These are phyloP conservation scores for Cataglyphis albicans DNA, from an alignment of 2,888 invertebrate species.

Conservation along the genomic window DNA sequence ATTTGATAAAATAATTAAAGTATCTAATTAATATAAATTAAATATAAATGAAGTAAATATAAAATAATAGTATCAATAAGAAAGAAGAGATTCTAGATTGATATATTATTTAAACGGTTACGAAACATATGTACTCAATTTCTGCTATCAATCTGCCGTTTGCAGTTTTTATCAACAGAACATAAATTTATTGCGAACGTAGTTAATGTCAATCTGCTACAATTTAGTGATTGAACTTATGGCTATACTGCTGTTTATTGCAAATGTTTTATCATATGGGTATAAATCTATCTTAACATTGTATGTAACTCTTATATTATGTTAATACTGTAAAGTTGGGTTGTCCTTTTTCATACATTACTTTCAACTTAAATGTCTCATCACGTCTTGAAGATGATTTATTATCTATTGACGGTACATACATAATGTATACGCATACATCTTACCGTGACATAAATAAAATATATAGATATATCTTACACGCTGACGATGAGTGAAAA, in stretches of 20 bases:
- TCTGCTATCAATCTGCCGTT: neutral
- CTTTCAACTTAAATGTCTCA: neutral
- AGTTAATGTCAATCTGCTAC: conserved; percentile 2
- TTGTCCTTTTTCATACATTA: neutral
- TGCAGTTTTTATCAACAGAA: neutral
- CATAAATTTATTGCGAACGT: neutral
- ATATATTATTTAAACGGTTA: neutral
- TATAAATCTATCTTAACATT: neutral
- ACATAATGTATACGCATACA: conserved; percentile 66
- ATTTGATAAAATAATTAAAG: neutral
- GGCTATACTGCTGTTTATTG: neutral
- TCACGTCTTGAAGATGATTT: conserved; percentile 62
- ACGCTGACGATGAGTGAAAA: conserved; percentile 73
- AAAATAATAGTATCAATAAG: neutral
- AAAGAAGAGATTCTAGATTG: neutral
- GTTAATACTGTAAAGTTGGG: neutral
- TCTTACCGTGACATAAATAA: conserved; percentile 75
- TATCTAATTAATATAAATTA: neutral
- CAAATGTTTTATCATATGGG: neutral
- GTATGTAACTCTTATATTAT: conserved; percentile 10
- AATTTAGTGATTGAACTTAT: conserved; percentile 9
- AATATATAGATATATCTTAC: conserved; percentile 78
- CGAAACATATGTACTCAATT: neutral
- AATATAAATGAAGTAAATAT: neutral
- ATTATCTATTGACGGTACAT: conserved; percentile 75